A percentile compares a stretch with the other conserved stretches of the same genome.
Conservation (phyloP, 2,888 invertebrate species). For the Auanema sp. region DNA sequence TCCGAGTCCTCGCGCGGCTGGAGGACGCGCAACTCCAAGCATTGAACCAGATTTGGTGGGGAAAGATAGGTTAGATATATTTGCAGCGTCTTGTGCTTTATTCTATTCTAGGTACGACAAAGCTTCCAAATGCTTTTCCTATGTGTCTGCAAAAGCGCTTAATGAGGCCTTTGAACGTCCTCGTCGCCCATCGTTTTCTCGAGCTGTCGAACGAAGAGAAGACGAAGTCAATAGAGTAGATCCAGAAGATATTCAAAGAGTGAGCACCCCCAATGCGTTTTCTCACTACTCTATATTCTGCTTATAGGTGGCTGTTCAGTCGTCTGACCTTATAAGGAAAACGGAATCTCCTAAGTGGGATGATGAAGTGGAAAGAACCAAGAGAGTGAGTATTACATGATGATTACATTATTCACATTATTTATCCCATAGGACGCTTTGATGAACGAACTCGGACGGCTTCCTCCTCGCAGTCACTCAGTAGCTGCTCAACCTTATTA, state of each 20-base stretch:
- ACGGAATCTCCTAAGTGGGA: constrained; percentile 53
- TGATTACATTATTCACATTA: no score
- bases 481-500: constrained; percentile 32
- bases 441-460: constrained; percentile 36
- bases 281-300: neutral
- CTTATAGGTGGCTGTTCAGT: neutral
- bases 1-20: constrained; percentile 20
- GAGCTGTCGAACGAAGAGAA: constrained; percentile 36
- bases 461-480: constrained; percentile 29
- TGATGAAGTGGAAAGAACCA: constrained; percentile 55
- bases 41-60: constrained; percentile 63
- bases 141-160: constrained; percentile 63
- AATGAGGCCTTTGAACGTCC: constrained; percentile 58
- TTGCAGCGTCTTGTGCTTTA: neutral
- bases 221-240: constrained; percentile 35
- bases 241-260: constrained; percentile 31
- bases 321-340: constrained; percentile 10
- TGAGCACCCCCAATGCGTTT: neutral
- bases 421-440: constrained; percentile 27
- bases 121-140: constrained; percentile 62
- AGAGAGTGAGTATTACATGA: constrained; percentile 31
- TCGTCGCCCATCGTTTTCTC: constrained; percentile 34
- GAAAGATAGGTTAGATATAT: constrained; percentile 45
- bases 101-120: constrained; percentile 57
- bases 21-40: constrained; percentile 41